A percentile compares a stretch with the other conserved stretches of the same genome.
Conservation (phyloP, 2,888 invertebrate genomes). For the Polyploca ridens region DNA sequence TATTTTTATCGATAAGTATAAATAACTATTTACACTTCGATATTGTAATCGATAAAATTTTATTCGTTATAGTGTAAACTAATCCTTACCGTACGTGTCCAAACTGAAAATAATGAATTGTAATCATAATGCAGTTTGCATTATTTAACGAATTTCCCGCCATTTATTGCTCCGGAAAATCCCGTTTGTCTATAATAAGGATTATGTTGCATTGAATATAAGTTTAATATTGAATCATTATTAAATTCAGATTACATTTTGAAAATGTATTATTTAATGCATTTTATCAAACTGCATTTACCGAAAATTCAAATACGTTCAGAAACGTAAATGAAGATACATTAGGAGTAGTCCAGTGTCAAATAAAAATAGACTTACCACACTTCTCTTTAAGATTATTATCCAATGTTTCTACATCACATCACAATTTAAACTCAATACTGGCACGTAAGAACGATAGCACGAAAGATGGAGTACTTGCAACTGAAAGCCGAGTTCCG, state of each 20-base stretch:
- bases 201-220: slow-evolving; percentile 19
- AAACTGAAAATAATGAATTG: slow-evolving; percentile 6
- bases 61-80: not conserved
- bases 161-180: slow-evolving; percentile 24
- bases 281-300: too few relatives aligned
- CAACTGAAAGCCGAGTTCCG: too few relatives aligned
- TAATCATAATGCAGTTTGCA: slow-evolving; percentile 11
- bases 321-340: too few relatives aligned
- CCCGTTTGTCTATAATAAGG: slow-evolving; percentile 27
- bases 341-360: too few relatives aligned
- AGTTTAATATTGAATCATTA: not conserved
- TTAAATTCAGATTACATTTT: not conserved
- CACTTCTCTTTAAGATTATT: too few relatives aligned
- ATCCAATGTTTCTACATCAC: too few relatives aligned
- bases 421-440: too few relatives aligned
- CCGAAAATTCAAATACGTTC: too few relatives aligned
- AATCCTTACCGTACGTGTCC: not conserved
- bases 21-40: not conserved
- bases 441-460: too few relatives aligned
- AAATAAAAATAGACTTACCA: too few relatives aligned
- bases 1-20: not conserved
- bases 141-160: slow-evolving; percentile 20
- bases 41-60: not conserved
- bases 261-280: too few relatives aligned
- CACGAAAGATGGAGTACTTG: too few relatives aligned